These are phyloP conservation scores for Iguana delicatissima DNA, from an alignment of 2,797 vertebrate genomes.

Conservation along the genomic window DNA sequence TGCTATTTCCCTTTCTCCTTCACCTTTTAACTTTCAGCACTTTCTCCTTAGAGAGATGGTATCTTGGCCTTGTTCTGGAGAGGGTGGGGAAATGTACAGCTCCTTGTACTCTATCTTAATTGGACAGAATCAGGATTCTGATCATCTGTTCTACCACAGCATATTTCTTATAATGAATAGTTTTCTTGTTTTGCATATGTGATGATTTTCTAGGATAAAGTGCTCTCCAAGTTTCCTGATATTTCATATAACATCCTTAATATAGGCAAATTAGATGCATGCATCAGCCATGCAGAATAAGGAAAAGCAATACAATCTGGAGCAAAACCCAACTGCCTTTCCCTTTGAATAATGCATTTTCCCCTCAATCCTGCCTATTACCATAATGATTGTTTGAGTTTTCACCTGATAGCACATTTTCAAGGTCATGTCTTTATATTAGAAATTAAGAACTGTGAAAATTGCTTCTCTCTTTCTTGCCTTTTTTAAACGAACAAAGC, in stretches of 20 bases:
- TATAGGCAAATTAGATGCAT: background rate
- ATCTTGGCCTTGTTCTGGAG: background rate
- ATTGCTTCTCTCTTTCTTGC: slow-evolving; percentile 16
- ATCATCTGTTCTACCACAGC: background rate
- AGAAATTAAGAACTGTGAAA: slow-evolving; percentile 46
- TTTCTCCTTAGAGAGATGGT: no score
- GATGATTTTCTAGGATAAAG: background rate
- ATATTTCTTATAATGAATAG: background rate
- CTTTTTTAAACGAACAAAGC: background rate
- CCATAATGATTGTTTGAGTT: background rate
- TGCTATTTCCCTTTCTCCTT: no score
- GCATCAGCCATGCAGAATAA: background rate
- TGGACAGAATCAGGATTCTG: background rate
- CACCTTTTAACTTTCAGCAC: no score
- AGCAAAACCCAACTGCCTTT: slow-evolving; percentile 18
- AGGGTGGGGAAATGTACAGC: background rate
- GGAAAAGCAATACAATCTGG: background rate
- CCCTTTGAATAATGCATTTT: slow-evolving; percentile 18
- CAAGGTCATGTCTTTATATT: slow-evolving; percentile 39
- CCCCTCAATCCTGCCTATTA: slow-evolving; percentile 33
- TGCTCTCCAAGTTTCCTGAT: background rate
- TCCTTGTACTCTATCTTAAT: background rate
- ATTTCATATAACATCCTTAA: background rate
- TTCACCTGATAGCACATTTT: slow-evolving; percentile 16
- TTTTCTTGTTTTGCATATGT: background rate